A percentile compares a stretch with the other conserved stretches of the same genome.
These are phyloP conservation scores for Tetranychus urticae DNA, from an alignment of 1,140 invertebrate genomes.

Conservation along the genomic window DNA sequence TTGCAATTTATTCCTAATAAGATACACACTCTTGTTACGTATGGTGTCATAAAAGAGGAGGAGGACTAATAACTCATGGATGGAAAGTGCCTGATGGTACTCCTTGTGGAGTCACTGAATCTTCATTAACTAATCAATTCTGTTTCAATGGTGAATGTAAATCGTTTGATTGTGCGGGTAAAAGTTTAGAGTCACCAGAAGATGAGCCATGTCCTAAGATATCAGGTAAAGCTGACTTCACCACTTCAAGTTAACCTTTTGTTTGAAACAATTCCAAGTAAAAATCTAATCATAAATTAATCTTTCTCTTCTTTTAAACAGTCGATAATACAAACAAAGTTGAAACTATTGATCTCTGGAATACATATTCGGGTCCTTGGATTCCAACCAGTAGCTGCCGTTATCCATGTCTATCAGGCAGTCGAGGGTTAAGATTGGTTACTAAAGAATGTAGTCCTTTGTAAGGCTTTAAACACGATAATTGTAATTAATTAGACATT, in stretches of 20 bases:
- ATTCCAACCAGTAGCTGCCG: conserved; percentile 10
- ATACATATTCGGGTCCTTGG: conserved; percentile 9
- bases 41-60: conserved; percentile 14
- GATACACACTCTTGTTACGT: conserved; percentile 14
- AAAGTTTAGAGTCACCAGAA: neutral
- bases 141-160: conserved; percentile 14
- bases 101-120: conserved; percentile 12
- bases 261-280: no score
- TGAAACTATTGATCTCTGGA: neutral
- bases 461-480: conserved; percentile 5
- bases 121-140: conserved; percentile 8
- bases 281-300: no score
- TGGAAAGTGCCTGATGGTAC: conserved; percentile 15
- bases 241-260: no score
- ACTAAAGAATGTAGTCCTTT: conserved; percentile 12
- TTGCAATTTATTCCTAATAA: neutral
- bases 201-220: neutral
- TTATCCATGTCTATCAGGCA: conserved; percentile 9
- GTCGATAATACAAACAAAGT: no score
- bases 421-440: conserved; percentile 12
- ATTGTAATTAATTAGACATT: neutral
- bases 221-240: neutral
- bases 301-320: no score
- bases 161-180: conserved; percentile 3
- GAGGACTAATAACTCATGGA: conserved; percentile 15